These are phyloP conservation scores for Agrochola litura DNA, from an alignment of 2,888 invertebrate species.

Conservation along the genomic window DNA sequence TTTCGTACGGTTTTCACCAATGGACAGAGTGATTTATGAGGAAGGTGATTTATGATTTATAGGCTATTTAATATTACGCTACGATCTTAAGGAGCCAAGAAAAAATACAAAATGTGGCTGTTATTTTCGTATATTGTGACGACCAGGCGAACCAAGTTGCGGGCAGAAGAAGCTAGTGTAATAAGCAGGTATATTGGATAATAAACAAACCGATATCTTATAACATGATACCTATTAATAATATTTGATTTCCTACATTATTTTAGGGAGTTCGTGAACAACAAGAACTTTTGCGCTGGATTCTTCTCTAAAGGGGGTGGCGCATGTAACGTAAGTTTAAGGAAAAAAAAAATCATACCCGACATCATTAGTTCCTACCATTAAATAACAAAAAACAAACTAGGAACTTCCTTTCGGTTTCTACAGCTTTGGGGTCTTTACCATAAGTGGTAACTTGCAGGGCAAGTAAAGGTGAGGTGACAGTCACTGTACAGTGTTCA, in stretches of 20 bases:
- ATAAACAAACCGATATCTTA: neutral
- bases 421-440: too few species aligned
- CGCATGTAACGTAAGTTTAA: constrained; percentile 82
- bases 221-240: neutral
- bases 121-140: too few species aligned
- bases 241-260: neutral
- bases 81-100: too few species aligned
- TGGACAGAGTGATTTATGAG: too few species aligned
- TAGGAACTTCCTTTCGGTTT: too few species aligned
- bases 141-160: too few species aligned
- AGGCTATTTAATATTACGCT: too few species aligned
- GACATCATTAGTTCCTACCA: neutral
- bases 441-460: too few species aligned
- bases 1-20: neutral
- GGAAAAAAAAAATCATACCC: neutral
- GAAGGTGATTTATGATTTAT: too few species aligned
- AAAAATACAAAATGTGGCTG: too few species aligned
- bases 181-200: neutral
- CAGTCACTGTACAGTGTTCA: too few species aligned
- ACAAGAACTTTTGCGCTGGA: constrained; percentile 82
- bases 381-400: neutral
- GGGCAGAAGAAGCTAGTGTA: neutral
- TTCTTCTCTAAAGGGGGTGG: constrained; percentile 82
- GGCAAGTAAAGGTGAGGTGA: too few species aligned
- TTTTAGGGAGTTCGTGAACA: constrained; percentile 77